These are phyloP conservation scores for Pseudanteris insignis DNA, from an alignment of 2,888 invertebrate species.

Conservation along the genomic window DNA sequence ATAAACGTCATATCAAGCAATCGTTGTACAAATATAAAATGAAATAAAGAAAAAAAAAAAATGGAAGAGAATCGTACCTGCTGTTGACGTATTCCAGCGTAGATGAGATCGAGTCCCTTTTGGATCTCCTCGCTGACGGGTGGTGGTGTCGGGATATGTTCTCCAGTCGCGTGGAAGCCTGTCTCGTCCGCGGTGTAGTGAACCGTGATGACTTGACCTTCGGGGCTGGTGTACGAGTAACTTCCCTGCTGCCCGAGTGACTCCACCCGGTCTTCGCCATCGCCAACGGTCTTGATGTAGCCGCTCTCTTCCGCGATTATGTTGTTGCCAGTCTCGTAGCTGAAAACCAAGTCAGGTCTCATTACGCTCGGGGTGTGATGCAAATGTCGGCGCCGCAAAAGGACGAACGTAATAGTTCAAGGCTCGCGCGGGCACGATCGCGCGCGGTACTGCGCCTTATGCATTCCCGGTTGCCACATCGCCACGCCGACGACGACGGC, in stretches of 20 bases:
- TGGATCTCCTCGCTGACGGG: constrained; percentile 86
- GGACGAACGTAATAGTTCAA: constrained; percentile 47
- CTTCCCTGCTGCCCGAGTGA: constrained; percentile 82
- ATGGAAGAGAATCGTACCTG: constrained; percentile 63
- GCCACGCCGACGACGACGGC: constrained; percentile 27
- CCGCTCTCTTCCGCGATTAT: constrained; percentile 83
- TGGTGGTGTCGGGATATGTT: constrained; percentile 85
- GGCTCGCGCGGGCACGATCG: constrained; percentile 44
- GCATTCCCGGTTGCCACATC: constrained; percentile 44
- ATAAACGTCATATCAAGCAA: neutral
- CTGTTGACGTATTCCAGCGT: constrained; percentile 79
- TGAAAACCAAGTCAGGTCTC: constrained; percentile 55
- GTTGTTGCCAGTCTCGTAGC: constrained; percentile 86
- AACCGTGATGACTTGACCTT: constrained; percentile 78
- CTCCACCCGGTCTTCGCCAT: constrained; percentile 75
- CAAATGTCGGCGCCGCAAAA: constrained; percentile 44
- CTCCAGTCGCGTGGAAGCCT: constrained; percentile 83
- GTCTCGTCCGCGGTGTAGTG: constrained; percentile 84
- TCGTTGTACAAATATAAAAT: neutral
- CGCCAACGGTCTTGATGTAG: constrained; percentile 75
- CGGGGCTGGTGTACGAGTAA: constrained; percentile 82
- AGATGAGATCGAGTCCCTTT: constrained; percentile 87
- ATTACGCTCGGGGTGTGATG: constrained; percentile 31
- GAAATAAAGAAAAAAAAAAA: too few species aligned
- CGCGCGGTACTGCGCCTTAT: constrained; percentile 41